Conservation (phyloP, 2,113 vertebrate genomes). For the Thryonomys swinderianus region DNA sequence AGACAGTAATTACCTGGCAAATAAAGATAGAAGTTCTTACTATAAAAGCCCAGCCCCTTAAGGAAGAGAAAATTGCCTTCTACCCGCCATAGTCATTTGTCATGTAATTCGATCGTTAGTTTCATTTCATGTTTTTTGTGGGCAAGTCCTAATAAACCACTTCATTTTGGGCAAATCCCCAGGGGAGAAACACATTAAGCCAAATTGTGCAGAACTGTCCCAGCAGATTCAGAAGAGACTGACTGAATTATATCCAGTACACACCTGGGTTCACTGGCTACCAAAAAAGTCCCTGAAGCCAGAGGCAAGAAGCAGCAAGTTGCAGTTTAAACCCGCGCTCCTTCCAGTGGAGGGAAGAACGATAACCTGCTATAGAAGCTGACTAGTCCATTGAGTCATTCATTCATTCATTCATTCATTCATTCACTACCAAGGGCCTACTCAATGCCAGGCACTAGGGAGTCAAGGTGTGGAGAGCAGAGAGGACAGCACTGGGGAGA, state of each 20-base stretch:
- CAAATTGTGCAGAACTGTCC: slow-evolving; percentile 63
- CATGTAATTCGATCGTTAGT: slow-evolving; percentile 74
- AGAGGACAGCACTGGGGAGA: neutral
- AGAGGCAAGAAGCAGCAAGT: slow-evolving; percentile 71
- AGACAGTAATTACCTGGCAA: slow-evolving; percentile 77
- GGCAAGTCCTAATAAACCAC: slow-evolving; percentile 69
- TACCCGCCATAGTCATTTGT: slow-evolving; percentile 61
- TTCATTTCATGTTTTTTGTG: slow-evolving; percentile 69
- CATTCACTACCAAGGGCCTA: neutral
- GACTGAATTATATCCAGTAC: slow-evolving; percentile 29
- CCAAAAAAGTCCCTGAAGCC: slow-evolving; percentile 39
- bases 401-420: neutral
- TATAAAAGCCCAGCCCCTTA: slow-evolving; percentile 67
- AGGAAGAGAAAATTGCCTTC: slow-evolving; percentile 73
- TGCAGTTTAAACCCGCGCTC: neutral
- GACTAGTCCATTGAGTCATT: neutral
- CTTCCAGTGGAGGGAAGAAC: neutral
- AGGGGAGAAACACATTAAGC: slow-evolving; percentile 45
- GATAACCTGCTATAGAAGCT: neutral
- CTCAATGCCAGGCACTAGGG: neutral
- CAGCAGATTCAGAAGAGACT: slow-evolving; percentile 56
- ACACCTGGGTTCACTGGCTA: slow-evolving; percentile 58
- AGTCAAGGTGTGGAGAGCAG: neutral
- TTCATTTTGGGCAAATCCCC: slow-evolving; percentile 71
- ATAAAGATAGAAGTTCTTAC: slow-evolving; percentile 71